Conservation (phyloP, 1,140 invertebrate genomes). For the Macrobrachium nipponense region DNA sequence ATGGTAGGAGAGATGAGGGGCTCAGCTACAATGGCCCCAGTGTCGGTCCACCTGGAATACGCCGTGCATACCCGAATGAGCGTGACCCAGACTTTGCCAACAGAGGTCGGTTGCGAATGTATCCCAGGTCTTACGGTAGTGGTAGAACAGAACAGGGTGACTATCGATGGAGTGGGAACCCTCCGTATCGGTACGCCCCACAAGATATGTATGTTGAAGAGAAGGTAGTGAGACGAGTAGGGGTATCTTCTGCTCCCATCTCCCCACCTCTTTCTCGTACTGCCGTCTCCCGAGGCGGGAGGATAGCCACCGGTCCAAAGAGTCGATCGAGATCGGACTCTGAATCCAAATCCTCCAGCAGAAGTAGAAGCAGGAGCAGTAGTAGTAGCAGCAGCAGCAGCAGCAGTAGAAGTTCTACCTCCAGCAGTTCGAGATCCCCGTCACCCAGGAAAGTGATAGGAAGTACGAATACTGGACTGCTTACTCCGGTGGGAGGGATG, state of each 20-base stretch:
- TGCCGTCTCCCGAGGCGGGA: slow-evolving; percentile 64
- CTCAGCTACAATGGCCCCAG: slow-evolving; percentile 56
- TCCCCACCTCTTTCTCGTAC: slow-evolving; percentile 63
- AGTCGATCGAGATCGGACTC: slow-evolving; percentile 67
- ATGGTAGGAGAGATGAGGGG: slow-evolving; percentile 62
- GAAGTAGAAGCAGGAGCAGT: slow-evolving; percentile 64
- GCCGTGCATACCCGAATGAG: slow-evolving; percentile 66
- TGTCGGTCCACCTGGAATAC: slow-evolving; percentile 65
- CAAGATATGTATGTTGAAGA: slow-evolving; percentile 53
- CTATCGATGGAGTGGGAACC: slow-evolving; percentile 65
- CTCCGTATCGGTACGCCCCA: slow-evolving; percentile 65
- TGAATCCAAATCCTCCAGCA: slow-evolving; percentile 67
- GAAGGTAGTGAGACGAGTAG: slow-evolving; percentile 44
- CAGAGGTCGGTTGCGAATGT: slow-evolving; percentile 67
- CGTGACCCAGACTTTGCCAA: slow-evolving; percentile 66
- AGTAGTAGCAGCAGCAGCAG: slow-evolving; percentile 65
- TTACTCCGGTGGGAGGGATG: slow-evolving; percentile 55
- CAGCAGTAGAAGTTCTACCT: slow-evolving; percentile 67
- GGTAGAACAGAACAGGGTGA: slow-evolving; percentile 67
- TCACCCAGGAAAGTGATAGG: slow-evolving; percentile 64
- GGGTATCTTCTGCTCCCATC: slow-evolving; percentile 58
- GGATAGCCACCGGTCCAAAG: slow-evolving; percentile 24
- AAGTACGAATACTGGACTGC: slow-evolving; percentile 47
- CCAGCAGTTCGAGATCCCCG: slow-evolving; percentile 64
- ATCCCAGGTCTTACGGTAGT: slow-evolving; percentile 66